Percentiles rank a stretch among this genome's conserved stretches.
These are phyloP conservation scores for Lycodopsis pacificus DNA, from an alignment of 2,797 vertebrate species.

Conservation along the genomic window DNA sequence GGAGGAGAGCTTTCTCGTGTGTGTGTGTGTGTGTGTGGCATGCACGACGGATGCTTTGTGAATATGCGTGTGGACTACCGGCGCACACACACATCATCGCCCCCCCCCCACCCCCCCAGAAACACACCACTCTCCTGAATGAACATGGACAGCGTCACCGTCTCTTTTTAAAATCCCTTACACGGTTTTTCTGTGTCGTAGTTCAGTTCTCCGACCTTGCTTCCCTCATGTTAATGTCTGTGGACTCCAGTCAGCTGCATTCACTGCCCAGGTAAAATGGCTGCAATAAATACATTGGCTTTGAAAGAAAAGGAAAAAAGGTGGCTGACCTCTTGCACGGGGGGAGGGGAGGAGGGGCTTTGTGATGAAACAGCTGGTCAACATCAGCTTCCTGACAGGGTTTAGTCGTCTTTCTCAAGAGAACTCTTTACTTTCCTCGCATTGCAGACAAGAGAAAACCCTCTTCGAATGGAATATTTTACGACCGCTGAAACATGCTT, in stretches of 20 bases:
- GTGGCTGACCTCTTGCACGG: slow-evolving; percentile 53
- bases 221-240: slow-evolving; percentile 78
- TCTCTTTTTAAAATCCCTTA: slow-evolving; percentile 67
- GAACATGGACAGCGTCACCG: slow-evolving; percentile 56
- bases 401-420: slow-evolving; percentile 38
- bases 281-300: slow-evolving; percentile 83
- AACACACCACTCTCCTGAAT: slow-evolving; percentile 32
- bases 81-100: slow-evolving; percentile 21
- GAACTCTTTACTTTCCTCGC: slow-evolving; percentile 26
- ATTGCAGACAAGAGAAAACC: slow-evolving; percentile 58
- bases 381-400: slow-evolving; percentile 45
- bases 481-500: slow-evolving; percentile 65
- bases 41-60: slow-evolving; percentile 42
- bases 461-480: slow-evolving; percentile 54
- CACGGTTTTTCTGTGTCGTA: slow-evolving; percentile 61
- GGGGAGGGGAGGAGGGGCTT: slow-evolving; percentile 19
- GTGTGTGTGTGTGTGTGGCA: slow-evolving; percentile 48
- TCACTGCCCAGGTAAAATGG: slow-evolving; percentile 76
- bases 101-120: neutral
- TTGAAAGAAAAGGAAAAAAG: slow-evolving; percentile 42
- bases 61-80: slow-evolving; percentile 53
- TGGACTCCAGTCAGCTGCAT: slow-evolving; percentile 81
- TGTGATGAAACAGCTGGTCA: slow-evolving; percentile 66
- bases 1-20: slow-evolving; percentile 55
- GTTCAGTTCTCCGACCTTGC: slow-evolving; percentile 77